Base-by-base conservation (phyloP, 2,113 vertebrate species). In the Morone chrysops region DNA sequence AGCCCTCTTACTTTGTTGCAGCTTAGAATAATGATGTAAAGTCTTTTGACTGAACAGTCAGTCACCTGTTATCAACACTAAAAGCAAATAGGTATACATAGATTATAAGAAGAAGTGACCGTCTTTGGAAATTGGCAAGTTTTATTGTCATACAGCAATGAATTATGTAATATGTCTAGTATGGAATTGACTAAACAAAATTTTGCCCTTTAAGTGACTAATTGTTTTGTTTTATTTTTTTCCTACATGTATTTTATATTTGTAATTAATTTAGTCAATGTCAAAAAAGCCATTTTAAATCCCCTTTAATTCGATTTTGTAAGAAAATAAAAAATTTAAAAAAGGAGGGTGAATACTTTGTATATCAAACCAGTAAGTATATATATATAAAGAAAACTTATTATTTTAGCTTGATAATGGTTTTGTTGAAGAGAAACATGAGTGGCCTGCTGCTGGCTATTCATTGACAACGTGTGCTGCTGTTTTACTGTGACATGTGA, bases 401-500 rank as follows among this genome's bases (percentile, higher is more conserved):
- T 68, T 2, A 38, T 72, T 43, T 48, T 53, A 78, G 59, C 10
- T 38, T 56, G 1, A 47, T 43, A 10, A 20, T 6, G 40, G 1
- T 47, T 48, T 69, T 25, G 14, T 18, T 13, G 12, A 57, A 38
- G 18, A 16, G 18, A 40, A 13, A 63, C 4, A 38, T 12, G 20
- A 20, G 18, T 20, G 13, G 11, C 38, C 48, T 31, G 8, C 16
- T 47, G 13, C 20, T 47, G 41, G 25, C 43, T 25, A 10, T 20
- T 56, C 62, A 63, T 62, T 50, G 31, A 40, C 47, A 54, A 20
- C 38, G 70, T 12, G 63, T n/a, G 38, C 22, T 41, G 43, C 57
- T 67, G 17, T 78, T 83, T 38, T 25, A 66, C 25, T 60, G 7
- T 31, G 65, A 65, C 16, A 14, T 70, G n/a, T 22, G n/a, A 51